phyloP scores from a whole-genome alignment of 2,888 invertebrate genomes.

The Heteromyza rotundicornis region DNA sequence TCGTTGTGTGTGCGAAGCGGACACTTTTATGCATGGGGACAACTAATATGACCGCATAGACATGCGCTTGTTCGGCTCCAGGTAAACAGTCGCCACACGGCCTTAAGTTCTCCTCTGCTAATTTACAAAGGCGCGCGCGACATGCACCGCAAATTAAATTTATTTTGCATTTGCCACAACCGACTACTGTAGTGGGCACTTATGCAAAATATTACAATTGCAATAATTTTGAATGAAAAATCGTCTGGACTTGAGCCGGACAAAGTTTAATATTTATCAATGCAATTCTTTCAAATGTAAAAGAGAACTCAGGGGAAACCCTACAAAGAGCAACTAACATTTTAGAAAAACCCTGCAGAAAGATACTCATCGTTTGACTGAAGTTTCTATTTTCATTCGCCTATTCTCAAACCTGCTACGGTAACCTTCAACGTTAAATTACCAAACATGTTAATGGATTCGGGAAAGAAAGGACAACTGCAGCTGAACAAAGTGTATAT shows the following conservation, averaged over 20 bases:
- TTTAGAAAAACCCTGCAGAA: too few species aligned
- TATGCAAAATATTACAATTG: neutral
- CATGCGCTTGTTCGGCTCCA: neutral
- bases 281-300: neutral
- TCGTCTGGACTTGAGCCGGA: neutral
- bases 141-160: slow-evolving; percentile 14
- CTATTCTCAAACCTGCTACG: neutral
- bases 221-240: neutral
- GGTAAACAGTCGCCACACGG: slow-evolving; percentile 9
- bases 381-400: too few species aligned
- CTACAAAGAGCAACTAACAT: too few species aligned
- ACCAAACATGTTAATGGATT: neutral
- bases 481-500: neutral
- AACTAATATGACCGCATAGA: too few species aligned
- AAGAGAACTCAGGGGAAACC: too few species aligned
- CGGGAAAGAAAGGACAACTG: neutral
- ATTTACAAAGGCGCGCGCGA: slow-evolving; percentile 4
- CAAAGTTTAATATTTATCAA: neutral
- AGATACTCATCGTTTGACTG: too few species aligned
- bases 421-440: neutral
- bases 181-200: slow-evolving; percentile 2
- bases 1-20: neutral
- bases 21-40: neutral
- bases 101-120: slow-evolving; percentile 7
- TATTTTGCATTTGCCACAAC: neutral